Evolutionary conservation across 2,888 invertebrate species (phyloP).

Genomic region (Trissolcus brochymenae): DNA sequence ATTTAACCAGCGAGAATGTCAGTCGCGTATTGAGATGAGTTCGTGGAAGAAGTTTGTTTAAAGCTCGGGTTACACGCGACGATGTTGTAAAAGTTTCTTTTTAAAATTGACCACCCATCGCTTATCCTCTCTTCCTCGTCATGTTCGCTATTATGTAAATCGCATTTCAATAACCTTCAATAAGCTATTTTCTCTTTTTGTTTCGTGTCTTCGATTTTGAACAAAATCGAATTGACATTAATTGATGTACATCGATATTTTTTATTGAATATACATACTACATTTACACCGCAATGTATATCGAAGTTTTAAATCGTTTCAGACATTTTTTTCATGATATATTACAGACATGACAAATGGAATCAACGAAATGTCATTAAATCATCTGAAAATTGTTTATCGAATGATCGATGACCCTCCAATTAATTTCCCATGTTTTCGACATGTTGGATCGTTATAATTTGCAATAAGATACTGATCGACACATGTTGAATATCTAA

Average conservation of each 20-base stretch:
- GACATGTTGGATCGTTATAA: slow-evolving; percentile 7
- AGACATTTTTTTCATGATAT: no score
- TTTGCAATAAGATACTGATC: slow-evolving; percentile 37
- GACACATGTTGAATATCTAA: slow-evolving; percentile 41
- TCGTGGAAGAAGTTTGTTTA: slow-evolving; percentile 36
- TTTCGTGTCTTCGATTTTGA: no score
- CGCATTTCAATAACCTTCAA: no score
- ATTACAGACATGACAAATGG: no score
- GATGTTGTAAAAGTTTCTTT: slow-evolving; percentile 24
- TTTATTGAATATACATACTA: no score
- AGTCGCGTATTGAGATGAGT: slow-evolving; percentile 36
- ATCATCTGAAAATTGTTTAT: no score
- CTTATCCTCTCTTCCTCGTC: slow-evolving; percentile 4
- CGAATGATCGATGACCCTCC: neutral
- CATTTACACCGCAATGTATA: no score
- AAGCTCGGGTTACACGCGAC: slow-evolving; percentile 20
- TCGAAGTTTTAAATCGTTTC: no score
- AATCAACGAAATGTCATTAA: no score
- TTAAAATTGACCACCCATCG: slow-evolving; percentile 4
- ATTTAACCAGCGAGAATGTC: slow-evolving; percentile 42
- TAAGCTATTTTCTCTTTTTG: no score
- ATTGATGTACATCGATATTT: no score
- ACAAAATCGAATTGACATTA: no score
- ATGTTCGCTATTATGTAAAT: neutral
- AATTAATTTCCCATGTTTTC: neutral